Evolutionary conservation across 2,113 vertebrate species (phyloP).

Genomic region (Oreotrochilus melanogaster): DNA sequence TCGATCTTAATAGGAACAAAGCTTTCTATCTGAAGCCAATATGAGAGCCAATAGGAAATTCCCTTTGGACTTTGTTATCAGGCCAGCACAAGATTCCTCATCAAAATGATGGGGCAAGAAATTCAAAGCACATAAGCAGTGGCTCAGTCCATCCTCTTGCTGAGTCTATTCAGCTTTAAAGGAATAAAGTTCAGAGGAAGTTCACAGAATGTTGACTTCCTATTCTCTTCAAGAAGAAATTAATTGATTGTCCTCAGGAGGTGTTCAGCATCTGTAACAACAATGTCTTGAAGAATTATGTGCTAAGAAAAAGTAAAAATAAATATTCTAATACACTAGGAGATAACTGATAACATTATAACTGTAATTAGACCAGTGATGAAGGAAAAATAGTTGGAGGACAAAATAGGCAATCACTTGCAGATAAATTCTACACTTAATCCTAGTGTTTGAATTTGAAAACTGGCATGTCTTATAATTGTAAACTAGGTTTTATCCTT

Average conservation of each 20-base stretch:
- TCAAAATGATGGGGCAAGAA: background rate
- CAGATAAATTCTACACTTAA: background rate
- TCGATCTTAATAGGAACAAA: constrained; percentile 32
- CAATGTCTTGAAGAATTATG: background rate
- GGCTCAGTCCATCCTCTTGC: background rate
- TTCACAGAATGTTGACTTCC: constrained; percentile 3
- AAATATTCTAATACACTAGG: background rate
- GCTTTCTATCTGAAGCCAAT: background rate
- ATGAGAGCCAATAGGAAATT: background rate
- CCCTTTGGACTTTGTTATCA: constrained; percentile 45
- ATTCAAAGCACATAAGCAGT: background rate
- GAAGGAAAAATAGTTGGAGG: background rate
- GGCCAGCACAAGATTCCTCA: background rate
- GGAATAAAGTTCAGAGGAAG: constrained; percentile 1
- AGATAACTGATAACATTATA: background rate
- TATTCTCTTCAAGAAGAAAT: constrained; percentile 1
- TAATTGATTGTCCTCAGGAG: constrained; percentile 22
- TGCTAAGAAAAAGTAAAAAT: background rate
- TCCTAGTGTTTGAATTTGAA: background rate
- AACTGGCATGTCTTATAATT: background rate
- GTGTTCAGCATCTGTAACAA: background rate
- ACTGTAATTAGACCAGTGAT: background rate
- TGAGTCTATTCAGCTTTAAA: background rate
- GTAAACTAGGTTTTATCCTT: background rate
- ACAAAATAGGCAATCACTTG: background rate